These are phyloP conservation scores for Hyaena hyaena DNA, from an alignment of 2,113 vertebrate genomes.

Conservation along the genomic window DNA sequence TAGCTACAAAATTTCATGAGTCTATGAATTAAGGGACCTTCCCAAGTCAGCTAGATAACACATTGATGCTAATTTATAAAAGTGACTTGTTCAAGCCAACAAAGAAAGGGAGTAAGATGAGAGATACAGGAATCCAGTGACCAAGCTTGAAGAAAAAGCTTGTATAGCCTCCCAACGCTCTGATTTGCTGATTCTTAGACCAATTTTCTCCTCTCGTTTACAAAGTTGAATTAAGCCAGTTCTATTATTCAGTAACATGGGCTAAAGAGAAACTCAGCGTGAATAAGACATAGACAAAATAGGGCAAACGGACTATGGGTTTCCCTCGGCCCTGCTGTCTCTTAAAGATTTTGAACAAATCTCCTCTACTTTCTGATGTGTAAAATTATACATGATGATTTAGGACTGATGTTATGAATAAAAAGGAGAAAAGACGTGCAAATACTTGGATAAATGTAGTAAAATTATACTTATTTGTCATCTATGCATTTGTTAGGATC, in stretches of 20 bases:
- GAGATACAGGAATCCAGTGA: neutral
- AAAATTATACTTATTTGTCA: neutral
- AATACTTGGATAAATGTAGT: neutral
- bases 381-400: neutral
- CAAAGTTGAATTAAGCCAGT: slow-evolving; percentile 35
- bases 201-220: slow-evolving; percentile 30
- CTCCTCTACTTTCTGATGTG: neutral
- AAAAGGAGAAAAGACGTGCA: neutral
- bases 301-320: neutral
- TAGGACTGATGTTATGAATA: neutral
- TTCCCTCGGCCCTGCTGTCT: neutral
- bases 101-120: slow-evolving; percentile 52
- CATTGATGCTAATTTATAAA: slow-evolving; percentile 59
- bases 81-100: slow-evolving; percentile 44
- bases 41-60: slow-evolving; percentile 38
- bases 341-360: neutral
- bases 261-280: neutral
- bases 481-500: neutral
- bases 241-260: neutral
- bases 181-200: neutral
- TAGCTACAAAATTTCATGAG: slow-evolving; percentile 47
- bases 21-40: slow-evolving; percentile 44
- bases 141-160: slow-evolving; percentile 14
- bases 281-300: neutral
- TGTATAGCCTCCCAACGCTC: neutral